Conservation (phyloP, 2,113 vertebrate species). For the Mus spicilegus region DNA sequence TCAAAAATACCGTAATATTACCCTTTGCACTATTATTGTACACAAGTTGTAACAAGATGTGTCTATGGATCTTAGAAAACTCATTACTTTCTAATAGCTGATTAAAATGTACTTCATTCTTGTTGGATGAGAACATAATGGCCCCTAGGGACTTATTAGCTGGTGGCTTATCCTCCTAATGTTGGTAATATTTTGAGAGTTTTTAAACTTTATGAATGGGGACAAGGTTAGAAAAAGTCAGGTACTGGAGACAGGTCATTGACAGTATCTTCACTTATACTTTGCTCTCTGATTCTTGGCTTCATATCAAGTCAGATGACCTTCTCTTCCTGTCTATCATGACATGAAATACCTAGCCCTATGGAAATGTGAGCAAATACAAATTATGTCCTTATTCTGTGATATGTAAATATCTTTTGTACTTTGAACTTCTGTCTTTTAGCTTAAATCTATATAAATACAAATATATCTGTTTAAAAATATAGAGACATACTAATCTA, state of each 20-base stretch:
- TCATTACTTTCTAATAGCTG: background rate
- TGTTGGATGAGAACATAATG: background rate
- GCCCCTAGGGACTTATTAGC: background rate
- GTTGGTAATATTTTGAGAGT: background rate
- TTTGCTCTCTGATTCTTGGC: background rate
- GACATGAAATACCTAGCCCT: fast-evolving
- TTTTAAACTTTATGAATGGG: background rate
- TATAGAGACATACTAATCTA: background rate
- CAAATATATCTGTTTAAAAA: background rate
- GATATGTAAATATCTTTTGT: background rate
- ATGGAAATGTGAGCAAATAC: background rate
- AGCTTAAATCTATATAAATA: background rate
- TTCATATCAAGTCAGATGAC: background rate
- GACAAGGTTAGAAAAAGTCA: background rate
- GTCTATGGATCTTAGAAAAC: conserved; percentile 1
- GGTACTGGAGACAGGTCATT: no score
- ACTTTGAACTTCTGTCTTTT: background rate
- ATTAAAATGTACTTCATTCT: background rate
- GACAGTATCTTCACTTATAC: background rate
- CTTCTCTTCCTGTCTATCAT: background rate
- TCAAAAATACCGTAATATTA: background rate
- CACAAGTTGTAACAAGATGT: background rate
- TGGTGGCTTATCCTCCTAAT: background rate
- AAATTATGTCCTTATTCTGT: background rate
- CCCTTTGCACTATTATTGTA: background rate